phyloP scores from a whole-genome alignment of 2,888 invertebrate genomes.

The Melieria crassipennis region DNA sequence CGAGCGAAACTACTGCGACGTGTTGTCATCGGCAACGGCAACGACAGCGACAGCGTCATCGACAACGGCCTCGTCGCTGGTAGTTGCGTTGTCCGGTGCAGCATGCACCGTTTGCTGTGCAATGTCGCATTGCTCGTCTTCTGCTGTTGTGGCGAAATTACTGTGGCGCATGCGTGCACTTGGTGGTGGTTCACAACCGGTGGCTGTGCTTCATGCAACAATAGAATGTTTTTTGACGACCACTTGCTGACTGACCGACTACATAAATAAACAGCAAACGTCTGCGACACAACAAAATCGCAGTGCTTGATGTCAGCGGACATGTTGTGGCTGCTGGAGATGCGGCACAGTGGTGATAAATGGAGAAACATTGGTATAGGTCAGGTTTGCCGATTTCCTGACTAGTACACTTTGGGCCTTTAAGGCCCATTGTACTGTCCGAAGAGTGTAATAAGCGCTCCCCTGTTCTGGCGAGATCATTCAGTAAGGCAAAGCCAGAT shows the following conservation, averaged over 20 bases:
- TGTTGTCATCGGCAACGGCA: constrained; percentile 39
- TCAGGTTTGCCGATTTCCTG: no score
- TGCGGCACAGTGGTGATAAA: background rate
- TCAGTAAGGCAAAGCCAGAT: no score
- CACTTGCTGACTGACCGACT: constrained; percentile 7
- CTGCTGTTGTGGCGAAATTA: constrained; percentile 13
- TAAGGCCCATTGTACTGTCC: no score
- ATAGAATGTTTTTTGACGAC: constrained; percentile 43
- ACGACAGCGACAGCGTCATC: constrained; percentile 8
- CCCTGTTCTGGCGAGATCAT: no score
- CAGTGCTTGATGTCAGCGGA: background rate
- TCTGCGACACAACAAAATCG: background rate
- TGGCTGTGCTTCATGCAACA: constrained; percentile 9
- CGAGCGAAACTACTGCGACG: constrained; percentile 51
- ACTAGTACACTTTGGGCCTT: no score
- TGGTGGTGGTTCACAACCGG: constrained; percentile 10
- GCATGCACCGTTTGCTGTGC: no score
- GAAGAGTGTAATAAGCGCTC: no score
- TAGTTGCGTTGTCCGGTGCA: constrained; percentile 14
- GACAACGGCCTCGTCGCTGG: constrained; percentile 17
- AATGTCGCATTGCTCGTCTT: background rate
- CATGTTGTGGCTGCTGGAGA: background rate
- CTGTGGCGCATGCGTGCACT: constrained; percentile 34
- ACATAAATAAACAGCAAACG: no score
- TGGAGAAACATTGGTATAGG: background rate